Conservation (phyloP, 2,113 vertebrate genomes). For the Caranx melampygus region DNA sequence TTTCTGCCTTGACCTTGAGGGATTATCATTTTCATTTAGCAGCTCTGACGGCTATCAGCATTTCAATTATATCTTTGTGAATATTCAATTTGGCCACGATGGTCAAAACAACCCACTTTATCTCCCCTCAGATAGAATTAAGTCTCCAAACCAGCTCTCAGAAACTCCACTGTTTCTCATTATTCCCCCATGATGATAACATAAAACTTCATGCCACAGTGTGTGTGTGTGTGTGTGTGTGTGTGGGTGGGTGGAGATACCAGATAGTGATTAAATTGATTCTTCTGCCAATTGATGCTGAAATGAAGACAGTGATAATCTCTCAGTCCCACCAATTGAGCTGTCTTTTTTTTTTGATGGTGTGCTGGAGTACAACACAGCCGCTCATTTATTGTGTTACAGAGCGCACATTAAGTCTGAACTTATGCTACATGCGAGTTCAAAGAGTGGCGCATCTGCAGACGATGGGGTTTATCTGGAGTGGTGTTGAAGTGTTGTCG, state of each 20-base stretch:
- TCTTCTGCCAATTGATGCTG: constrained; percentile 69
- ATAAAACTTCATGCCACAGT: constrained; percentile 40
- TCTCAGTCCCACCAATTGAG: constrained; percentile 48
- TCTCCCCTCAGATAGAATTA: constrained; percentile 62
- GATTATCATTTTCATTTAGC: constrained; percentile 46
- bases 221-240: constrained; percentile 20
- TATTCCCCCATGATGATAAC: constrained; percentile 60
- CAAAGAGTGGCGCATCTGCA: constrained; percentile 58
- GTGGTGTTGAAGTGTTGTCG: constrained; percentile 43
- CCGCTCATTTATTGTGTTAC: constrained; percentile 53
- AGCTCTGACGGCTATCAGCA: constrained; percentile 62
- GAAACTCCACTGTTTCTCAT: constrained; percentile 48
- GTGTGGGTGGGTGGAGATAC: constrained; percentile 54
- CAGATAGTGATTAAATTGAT: constrained; percentile 69
- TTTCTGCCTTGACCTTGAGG: constrained; percentile 59
- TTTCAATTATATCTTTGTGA: constrained; percentile 62
- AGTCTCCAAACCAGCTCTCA: constrained; percentile 51
- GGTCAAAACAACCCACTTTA: constrained; percentile 68
- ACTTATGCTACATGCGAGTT: constrained; percentile 42
- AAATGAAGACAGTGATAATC: constrained; percentile 67
- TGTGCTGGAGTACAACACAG: constrained; percentile 19
- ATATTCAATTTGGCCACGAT: constrained; percentile 61
- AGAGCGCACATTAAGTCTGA: constrained; percentile 50
- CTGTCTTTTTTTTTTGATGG: constrained; percentile 49
- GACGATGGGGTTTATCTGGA: constrained; percentile 57